phyloP scores from a whole-genome alignment of 2,888 invertebrate genomes.

The Rapana venosa region DNA sequence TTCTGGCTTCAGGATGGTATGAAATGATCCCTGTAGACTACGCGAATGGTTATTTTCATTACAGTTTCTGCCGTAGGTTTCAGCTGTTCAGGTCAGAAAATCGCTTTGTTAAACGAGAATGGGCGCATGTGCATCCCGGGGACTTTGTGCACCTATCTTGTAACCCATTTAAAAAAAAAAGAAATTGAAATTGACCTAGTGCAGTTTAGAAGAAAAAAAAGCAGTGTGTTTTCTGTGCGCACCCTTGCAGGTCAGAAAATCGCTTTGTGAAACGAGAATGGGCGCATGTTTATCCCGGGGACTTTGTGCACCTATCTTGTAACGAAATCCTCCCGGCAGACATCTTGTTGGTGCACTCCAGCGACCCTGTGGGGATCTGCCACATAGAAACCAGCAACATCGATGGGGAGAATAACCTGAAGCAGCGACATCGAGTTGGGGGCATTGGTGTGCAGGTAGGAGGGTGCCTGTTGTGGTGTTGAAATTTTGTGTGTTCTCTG shows the following conservation, averaged over 20 bases:
- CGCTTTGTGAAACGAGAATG: slow-evolving; percentile 87
- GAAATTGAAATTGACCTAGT: no score
- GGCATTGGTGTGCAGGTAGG: slow-evolving; percentile 81
- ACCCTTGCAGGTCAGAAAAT: slow-evolving; percentile 54
- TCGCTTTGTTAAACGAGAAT: slow-evolving; percentile 85
- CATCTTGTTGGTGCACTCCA: slow-evolving; percentile 91
- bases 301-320: slow-evolving; percentile 95
- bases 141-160: slow-evolving; percentile 96
- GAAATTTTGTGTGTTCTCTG: no score
- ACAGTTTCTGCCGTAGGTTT: no score
- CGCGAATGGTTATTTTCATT: no score
- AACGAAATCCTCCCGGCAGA: slow-evolving; percentile 98
- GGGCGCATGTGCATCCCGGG: slow-evolving; percentile 94
- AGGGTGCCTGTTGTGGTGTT: no score
- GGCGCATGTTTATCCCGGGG: slow-evolving; percentile 94
- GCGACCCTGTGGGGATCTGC: slow-evolving; percentile 92
- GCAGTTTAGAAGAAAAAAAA: no score
- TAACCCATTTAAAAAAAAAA: slow-evolving; percentile 80
- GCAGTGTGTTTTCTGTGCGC: no score
- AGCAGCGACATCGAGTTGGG: slow-evolving; percentile 91
- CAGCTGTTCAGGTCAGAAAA: slow-evolving; percentile 54
- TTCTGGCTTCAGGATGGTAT: no score
- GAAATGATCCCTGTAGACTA: no score
- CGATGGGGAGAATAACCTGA: slow-evolving; percentile 97
- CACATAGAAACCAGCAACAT: slow-evolving; percentile 97